A percentile compares a stretch with the other conserved stretches of the same genome.
phyloP scores from a whole-genome alignment of 1,140 invertebrate species.

The Theocolax elegans region DNA sequence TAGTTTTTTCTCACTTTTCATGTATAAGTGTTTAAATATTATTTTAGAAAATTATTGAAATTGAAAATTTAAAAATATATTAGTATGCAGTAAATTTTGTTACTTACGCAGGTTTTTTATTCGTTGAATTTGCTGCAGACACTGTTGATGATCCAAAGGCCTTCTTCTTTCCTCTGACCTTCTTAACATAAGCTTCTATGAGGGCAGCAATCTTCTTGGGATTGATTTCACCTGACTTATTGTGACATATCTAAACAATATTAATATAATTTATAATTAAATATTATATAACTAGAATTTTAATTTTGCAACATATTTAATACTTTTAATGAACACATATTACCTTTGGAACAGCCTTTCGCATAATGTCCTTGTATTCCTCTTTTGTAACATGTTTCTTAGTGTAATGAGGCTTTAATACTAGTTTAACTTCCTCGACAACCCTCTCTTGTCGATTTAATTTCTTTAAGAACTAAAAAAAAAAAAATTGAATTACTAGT shows the following conservation, averaged over 20 bases:
- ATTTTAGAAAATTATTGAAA: not conserved
- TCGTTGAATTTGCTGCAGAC: slow-evolving; percentile 30
- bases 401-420: slow-evolving; percentile 95
- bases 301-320: no score
- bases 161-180: slow-evolving; percentile 78
- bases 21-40: no score
- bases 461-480: slow-evolving; percentile 91
- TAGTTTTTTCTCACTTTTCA: not conserved
- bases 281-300: slow-evolving; percentile 33
- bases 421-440: slow-evolving; percentile 97
- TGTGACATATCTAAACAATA: slow-evolving; percentile 89
- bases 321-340: no score
- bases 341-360: slow-evolving; percentile 95
- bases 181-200: slow-evolving; percentile 94
- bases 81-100: not conserved
- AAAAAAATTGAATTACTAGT: slow-evolving; percentile 17
- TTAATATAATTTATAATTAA: slow-evolving; percentile 3
- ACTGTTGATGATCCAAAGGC: slow-evolving; percentile 15
- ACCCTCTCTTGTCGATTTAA: slow-evolving; percentile 96
- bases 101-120: slow-evolving; percentile 48
- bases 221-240: slow-evolving; percentile 95
- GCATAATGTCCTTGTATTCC: slow-evolving; percentile 97
- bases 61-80: not conserved
- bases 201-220: slow-evolving; percentile 92
- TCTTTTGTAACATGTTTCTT: slow-evolving; percentile 95